Percentiles rank a stretch among this genome's conserved stretches.
Evolutionary conservation across 1,140 invertebrate species (phyloP).

Genomic region (Drosophila burlai): DNA sequence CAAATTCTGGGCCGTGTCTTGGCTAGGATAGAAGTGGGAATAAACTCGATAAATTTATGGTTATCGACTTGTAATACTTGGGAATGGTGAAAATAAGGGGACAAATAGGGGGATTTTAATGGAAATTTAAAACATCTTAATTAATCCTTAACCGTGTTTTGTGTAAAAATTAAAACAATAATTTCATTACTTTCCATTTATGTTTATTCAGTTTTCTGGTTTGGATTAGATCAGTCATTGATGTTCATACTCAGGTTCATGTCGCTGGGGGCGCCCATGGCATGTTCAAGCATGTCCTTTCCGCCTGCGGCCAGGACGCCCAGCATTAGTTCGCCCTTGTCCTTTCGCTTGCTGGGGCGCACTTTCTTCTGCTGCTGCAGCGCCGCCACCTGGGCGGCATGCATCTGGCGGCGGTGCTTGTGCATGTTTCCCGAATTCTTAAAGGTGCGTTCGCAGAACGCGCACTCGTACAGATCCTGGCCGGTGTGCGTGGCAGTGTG

Average conservation of each 20-base stretch:
- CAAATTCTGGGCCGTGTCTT: not conserved
- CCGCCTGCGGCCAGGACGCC: constrained; percentile 17
- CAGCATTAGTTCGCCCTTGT: constrained; percentile 27
- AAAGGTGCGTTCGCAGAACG: constrained; percentile 67
- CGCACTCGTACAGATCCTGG: constrained; percentile 65
- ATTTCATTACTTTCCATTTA: not conserved
- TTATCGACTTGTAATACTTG: not conserved
- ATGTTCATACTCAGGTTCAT: constrained; percentile 12
- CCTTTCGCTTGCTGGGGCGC: constrained; percentile 47
- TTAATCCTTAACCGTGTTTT: too few relatives aligned
- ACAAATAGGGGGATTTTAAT: not conserved
- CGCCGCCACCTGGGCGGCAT: constrained; percentile 57
- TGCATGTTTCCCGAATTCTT: constrained; percentile 70
- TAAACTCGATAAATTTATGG: not conserved
- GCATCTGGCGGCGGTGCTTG: constrained; percentile 63
- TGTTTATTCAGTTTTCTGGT: constrained; percentile 14
- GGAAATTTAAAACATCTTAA: not conserved
- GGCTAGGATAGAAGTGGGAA: not conserved
- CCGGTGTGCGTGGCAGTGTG: constrained; percentile 72
- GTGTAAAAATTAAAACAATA: too few relatives aligned
- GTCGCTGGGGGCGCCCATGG: not conserved
- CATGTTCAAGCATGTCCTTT: constrained; percentile 8
- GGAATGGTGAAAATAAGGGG: not conserved
- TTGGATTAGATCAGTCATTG: constrained; percentile 28
- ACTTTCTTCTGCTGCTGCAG: constrained; percentile 51